Base-by-base conservation (phyloP, 2,797 vertebrate genomes). In the Chromis chromis region DNA sequence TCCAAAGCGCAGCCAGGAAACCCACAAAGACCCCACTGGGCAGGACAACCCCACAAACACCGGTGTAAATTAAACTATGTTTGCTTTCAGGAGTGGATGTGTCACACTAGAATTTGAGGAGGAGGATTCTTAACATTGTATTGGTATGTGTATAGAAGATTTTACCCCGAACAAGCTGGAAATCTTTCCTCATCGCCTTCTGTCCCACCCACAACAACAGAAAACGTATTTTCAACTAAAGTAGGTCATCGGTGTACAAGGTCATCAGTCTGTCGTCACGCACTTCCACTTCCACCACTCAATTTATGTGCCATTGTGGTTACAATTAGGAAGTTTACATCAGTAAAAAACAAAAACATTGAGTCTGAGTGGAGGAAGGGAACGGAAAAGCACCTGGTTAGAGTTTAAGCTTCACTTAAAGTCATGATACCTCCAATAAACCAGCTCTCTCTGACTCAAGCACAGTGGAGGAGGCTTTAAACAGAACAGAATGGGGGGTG, bases 21-120 rank as follows among this genome's bases (percentile, higher is more conserved):
- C 66, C 91, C 91, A 85, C 89, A 89, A 88, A 90, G 90, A 92
- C 85, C 85, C 86, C 88, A 83, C 80, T 80, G 80, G 82, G 89
- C 81, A 81, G 61, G 73, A 88, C 73, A 76, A 53, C 65, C 79
- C 62, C 3, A 6, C 63, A 75, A 77, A 82, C 65, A 58, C 53
- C 2, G 59, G 71, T 79, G 77, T 91, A 90, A 90, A 91, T 90
- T 74, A 62, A 76, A 83, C 70, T 50, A 24, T 77, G 79, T 88
- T 88, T 90, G 67, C 74, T 86, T 91, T 88, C 49, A 76, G 78
- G 62, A 82, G 71, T 53, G 58, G 72, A 81, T 68, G 61, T 65
- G 78, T 75, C 68, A 82, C 65, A 60, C 65, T 58, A 53, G 61
- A 71, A 58, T 76, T 54, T 28, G 49, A 63, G 44, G 42, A 61